phyloP scores from a whole-genome alignment of 2,888 invertebrate genomes.

The Eilema depressum region DNA sequence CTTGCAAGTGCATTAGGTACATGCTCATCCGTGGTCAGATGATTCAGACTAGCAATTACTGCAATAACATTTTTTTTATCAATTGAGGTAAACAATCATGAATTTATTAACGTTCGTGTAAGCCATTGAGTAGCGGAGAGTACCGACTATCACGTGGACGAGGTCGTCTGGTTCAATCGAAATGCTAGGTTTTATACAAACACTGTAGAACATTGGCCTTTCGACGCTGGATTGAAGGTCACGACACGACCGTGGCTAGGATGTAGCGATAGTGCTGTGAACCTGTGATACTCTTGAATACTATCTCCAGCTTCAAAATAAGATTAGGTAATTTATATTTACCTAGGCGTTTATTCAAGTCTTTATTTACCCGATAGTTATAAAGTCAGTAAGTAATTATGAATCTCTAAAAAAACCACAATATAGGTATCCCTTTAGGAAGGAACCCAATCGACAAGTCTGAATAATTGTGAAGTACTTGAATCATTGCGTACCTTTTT shows the following conservation, averaged over 20 bases:
- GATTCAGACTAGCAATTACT: conserved; percentile 37
- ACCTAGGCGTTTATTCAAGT: background rate
- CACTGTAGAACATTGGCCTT: conserved; percentile 73
- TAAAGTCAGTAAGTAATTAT: background rate
- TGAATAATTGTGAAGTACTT: background rate
- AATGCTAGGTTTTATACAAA: conserved; percentile 61
- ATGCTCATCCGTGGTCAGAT: conserved; percentile 22
- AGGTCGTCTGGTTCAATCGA: conserved; percentile 62
- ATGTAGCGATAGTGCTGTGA: conserved; percentile 28
- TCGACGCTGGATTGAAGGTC: conserved; percentile 58
- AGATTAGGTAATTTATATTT: background rate
- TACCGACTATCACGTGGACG: conserved; percentile 50
- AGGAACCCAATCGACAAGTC: background rate
- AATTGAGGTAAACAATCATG: conserved; percentile 20
- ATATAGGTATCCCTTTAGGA: background rate
- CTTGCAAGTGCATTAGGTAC: conserved; percentile 29
- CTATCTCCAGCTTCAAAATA: conserved; percentile 16
- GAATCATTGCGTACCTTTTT: background rate
- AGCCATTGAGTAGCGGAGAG: conserved; percentile 18
- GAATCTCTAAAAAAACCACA: background rate
- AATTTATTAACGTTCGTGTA: conserved; percentile 30
- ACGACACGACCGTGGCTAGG: conserved; percentile 59
- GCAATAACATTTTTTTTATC: conserved; percentile 23
- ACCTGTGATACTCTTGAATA: conserved; percentile 17
- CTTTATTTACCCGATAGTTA: background rate